Evolutionary conservation across 1,140 invertebrate genomes (phyloP).

Genomic region (Steinernema feltiae): DNA sequence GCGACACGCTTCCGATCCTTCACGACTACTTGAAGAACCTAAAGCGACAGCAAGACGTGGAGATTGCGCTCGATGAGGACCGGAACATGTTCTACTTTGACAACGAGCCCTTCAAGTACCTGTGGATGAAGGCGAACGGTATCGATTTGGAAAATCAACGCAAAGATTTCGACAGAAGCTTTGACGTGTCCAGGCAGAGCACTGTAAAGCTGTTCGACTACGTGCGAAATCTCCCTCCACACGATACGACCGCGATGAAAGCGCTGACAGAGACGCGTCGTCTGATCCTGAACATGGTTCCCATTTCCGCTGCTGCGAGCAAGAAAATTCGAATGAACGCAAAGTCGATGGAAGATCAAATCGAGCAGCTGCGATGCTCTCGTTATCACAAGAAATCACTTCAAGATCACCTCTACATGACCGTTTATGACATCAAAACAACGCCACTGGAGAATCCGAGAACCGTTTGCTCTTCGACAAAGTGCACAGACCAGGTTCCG

Average conservation of each 20-base stretch:
- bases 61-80: slow-evolving; percentile 20
- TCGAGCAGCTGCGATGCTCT: background rate
- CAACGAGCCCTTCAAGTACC: slow-evolving; percentile 35
- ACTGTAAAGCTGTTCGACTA: slow-evolving; percentile 30
- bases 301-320: slow-evolving; percentile 32
- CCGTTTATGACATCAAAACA: background rate
- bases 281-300: slow-evolving; percentile 26
- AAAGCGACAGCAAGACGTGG: slow-evolving; percentile 5
- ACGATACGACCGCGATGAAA: background rate
- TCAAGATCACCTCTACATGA: slow-evolving; percentile 8
- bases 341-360: slow-evolving; percentile 19
- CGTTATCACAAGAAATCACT: background rate
- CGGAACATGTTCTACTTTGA: slow-evolving; percentile 30
- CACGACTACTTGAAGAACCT: background rate
- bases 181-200: slow-evolving; percentile 14
- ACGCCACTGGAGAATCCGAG: slow-evolving; percentile 26
- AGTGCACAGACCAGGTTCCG: slow-evolving; percentile 14
- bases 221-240: background rate
- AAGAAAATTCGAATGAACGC: slow-evolving; percentile 32
- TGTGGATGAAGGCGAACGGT: slow-evolving; percentile 20
- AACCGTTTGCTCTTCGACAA: slow-evolving; percentile 20
- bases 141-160: slow-evolving; percentile 23
- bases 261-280: background rate
- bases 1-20: slow-evolving; percentile 28
- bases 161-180: slow-evolving; percentile 27